Conservation (phyloP, 2,888 invertebrate species). For the Rhamphomyia laevipes region DNA sequence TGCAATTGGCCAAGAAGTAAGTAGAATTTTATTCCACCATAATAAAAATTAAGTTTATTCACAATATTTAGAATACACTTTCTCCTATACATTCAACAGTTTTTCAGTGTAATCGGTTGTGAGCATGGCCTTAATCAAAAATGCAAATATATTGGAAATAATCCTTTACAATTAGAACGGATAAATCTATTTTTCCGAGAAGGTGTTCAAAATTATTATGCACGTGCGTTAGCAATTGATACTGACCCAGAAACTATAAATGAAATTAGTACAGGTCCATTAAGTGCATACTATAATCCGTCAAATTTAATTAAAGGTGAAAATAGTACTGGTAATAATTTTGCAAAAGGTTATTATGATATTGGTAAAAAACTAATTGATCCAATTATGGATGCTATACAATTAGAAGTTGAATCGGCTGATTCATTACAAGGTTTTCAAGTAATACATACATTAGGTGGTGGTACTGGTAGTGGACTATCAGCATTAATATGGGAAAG, state of each 20-base stretch:
- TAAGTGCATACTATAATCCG: slow-evolving; percentile 52
- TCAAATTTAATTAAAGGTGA: slow-evolving; percentile 55
- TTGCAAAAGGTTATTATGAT: slow-evolving; percentile 49
- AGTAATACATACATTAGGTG: slow-evolving; percentile 56
- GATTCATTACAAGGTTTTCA: slow-evolving; percentile 49
- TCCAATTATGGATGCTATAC: slow-evolving; percentile 23
- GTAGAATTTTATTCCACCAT: slow-evolving; percentile 9
- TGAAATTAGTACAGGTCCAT: slow-evolving; percentile 42
- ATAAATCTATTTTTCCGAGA: slow-evolving; percentile 50
- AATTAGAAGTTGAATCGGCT: slow-evolving; percentile 28
- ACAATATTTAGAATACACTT: background rate
- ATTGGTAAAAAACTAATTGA: slow-evolving; percentile 31
- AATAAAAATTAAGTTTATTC: no score
- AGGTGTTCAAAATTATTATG: slow-evolving; percentile 48
- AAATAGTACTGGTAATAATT: slow-evolving; percentile 48
- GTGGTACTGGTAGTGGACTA: slow-evolving; percentile 67
- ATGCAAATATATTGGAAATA: slow-evolving; percentile 46
- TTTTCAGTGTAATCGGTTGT: slow-evolving; percentile 43
- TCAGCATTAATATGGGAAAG: slow-evolving; percentile 58
- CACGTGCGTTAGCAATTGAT: slow-evolving; percentile 55
- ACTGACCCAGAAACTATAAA: slow-evolving; percentile 56
- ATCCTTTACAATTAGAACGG: slow-evolving; percentile 52
- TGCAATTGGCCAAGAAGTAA: slow-evolving; percentile 30
- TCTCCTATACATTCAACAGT: slow-evolving; percentile 36
- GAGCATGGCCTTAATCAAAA: slow-evolving; percentile 51